Percentiles rank a stretch among this genome's conserved stretches.
These are phyloP conservation scores for Neodon shergylaensis DNA, from an alignment of 2,113 vertebrate species.

Conservation along the genomic window DNA sequence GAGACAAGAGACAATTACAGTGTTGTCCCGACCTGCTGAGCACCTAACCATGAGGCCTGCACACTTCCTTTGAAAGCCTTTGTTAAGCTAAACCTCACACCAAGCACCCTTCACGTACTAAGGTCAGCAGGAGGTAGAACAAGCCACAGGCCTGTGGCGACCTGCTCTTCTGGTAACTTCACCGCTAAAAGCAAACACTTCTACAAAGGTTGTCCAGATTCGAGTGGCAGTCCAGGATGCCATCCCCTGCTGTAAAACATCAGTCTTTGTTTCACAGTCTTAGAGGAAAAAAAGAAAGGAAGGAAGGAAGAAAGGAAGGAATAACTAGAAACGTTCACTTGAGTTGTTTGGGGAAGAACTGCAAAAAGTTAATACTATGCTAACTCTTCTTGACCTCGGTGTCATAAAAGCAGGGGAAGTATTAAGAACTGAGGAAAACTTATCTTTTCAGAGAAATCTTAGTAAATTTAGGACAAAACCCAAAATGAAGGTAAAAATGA, in stretches of 20 bases:
- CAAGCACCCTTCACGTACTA: not conserved
- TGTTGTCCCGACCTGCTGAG: not conserved
- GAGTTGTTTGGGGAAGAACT: not conserved
- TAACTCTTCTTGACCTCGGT: constrained; percentile 14
- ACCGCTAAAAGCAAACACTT: not conserved
- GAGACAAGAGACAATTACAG: not conserved
- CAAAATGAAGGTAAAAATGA: not conserved
- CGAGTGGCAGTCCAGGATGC: not conserved
- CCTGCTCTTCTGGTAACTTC: not conserved
- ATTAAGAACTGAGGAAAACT: not conserved
- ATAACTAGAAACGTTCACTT: not conserved
- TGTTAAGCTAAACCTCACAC: constrained; percentile 24
- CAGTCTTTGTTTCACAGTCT: not conserved
- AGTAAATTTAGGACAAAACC: not conserved
- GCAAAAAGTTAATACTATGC: constrained; percentile 13
- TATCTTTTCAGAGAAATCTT: constrained; percentile 21
- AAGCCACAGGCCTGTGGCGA: not conserved
- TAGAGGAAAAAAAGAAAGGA: not conserved
- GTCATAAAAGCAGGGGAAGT: not conserved
- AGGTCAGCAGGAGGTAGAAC: not conserved
- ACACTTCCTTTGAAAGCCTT: not conserved
- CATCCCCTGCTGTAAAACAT: not conserved
- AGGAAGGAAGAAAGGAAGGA: not conserved
- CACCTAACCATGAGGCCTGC: not conserved
- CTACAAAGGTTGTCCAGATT: not conserved